Conservation (phyloP, 2,888 invertebrate genomes). For the Erebia ligea region DNA sequence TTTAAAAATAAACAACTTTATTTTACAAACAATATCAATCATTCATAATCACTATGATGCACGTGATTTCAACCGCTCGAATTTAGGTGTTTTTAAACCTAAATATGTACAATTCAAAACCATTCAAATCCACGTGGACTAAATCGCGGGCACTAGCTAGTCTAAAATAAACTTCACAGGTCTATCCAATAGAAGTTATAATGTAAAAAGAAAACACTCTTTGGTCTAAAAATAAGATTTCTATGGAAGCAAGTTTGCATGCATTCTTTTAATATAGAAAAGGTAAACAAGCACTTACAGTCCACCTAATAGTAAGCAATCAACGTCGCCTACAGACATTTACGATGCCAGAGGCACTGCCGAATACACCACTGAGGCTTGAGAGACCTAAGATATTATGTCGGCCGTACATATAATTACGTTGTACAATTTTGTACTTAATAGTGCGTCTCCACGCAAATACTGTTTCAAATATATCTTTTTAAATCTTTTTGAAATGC, state of each 20-base stretch:
- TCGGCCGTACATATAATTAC: conserved; percentile 10
- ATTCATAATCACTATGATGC: too few species aligned
- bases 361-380: conserved; percentile 3
- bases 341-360: background rate
- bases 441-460: background rate
- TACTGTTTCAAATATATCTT: background rate
- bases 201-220: background rate
- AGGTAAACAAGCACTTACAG: conserved; percentile 9
- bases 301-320: conserved; percentile 10
- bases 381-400: background rate
- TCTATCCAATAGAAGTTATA: background rate
- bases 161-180: background rate
- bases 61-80: too few species aligned
- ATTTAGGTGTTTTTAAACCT: too few species aligned
- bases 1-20: too few species aligned
- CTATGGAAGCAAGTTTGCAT: background rate
- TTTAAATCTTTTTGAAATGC: background rate
- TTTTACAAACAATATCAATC: too few species aligned
- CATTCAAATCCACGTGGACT: too few species aligned
- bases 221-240: background rate
- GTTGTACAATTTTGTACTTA: background rate
- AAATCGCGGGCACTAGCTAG: background rate
- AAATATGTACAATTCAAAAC: too few species aligned
- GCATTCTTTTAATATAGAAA: background rate
- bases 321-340: conserved; percentile 9